A percentile compares a stretch with the other conserved stretches of the same genome.
These are phyloP conservation scores for Synergus umbraculus DNA, from an alignment of 2,888 invertebrate genomes.

Conservation along the genomic window DNA sequence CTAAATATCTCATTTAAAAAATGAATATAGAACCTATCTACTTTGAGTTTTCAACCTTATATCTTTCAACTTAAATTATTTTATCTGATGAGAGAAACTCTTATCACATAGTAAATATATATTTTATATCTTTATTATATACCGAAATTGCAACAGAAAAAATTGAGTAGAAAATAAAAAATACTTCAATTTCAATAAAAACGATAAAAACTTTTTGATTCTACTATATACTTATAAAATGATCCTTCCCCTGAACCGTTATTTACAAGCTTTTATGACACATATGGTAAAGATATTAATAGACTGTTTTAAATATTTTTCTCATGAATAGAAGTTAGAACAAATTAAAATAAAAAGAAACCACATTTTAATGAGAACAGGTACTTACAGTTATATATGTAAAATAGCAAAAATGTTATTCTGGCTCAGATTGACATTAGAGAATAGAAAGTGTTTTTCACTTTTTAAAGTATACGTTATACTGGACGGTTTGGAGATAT, in stretches of 20 bases:
- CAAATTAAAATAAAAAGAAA: neutral
- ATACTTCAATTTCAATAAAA: neutral
- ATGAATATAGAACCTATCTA: too few relatives aligned
- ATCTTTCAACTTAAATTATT: too few relatives aligned
- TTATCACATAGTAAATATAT: too few relatives aligned
- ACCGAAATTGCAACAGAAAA: too few relatives aligned
- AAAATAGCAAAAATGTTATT: neutral
- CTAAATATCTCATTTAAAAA: too few relatives aligned
- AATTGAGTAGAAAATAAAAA: too few relatives aligned
- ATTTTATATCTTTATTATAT: too few relatives aligned
- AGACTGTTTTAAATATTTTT: neutral
- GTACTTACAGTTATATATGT: neutral
- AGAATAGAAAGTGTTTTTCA: conserved; percentile 11
- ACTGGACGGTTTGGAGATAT: neutral
- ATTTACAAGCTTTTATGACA: conserved; percentile 22
- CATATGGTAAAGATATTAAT: conserved; percentile 9
- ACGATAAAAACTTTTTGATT: neutral
- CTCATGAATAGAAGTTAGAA: neutral
- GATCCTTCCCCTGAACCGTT: conserved; percentile 5
- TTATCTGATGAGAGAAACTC: too few relatives aligned
- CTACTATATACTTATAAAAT: neutral
- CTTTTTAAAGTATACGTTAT: neutral
- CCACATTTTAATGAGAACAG: neutral
- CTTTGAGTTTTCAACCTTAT: too few relatives aligned
- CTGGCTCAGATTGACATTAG: neutral